phyloP scores from a whole-genome alignment of 37 sponge, comb jelly and placozoan genomes.

The Ephydatia muelleri region DNA sequence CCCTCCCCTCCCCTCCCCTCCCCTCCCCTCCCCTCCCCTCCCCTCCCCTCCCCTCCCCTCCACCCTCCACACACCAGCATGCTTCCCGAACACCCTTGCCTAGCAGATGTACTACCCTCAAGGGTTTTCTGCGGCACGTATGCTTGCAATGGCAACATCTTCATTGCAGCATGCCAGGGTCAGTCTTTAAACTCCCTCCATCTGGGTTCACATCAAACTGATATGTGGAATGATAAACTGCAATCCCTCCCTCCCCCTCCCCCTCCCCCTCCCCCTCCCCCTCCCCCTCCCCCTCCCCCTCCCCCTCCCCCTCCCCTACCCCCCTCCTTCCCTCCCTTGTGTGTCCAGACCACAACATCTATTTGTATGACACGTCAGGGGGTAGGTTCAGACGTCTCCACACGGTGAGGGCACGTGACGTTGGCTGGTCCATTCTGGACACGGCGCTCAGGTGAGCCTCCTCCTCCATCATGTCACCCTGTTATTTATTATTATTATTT shows the following conservation, averaged over 20 bases:
- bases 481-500: neutral
- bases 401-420: constrained; percentile 58
- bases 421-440: constrained; percentile 79
- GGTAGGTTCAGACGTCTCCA: constrained; percentile 32
- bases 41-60: too few relatives aligned
- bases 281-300: neutral
- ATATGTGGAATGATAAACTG: neutral
- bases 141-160: constrained; percentile 51
- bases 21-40: too few relatives aligned
- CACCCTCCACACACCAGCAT: constrained; percentile 6
- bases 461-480: neutral
- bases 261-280: neutral
- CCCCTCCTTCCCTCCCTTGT: neutral
- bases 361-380: constrained; percentile 42
- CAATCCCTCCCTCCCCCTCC: neutral
- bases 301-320: neutral
- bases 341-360: constrained; percentile 43
- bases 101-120: constrained; percentile 9
- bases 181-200: neutral
- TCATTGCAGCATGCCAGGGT: constrained; percentile 64
- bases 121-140: constrained; percentile 66
- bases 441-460: constrained; percentile 49
- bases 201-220: too few relatives aligned
- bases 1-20: too few relatives aligned
- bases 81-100: constrained; percentile 30